Base-by-base conservation (phyloP, 2,888 invertebrate species). In the Drosophila paucipuncta region DNA sequence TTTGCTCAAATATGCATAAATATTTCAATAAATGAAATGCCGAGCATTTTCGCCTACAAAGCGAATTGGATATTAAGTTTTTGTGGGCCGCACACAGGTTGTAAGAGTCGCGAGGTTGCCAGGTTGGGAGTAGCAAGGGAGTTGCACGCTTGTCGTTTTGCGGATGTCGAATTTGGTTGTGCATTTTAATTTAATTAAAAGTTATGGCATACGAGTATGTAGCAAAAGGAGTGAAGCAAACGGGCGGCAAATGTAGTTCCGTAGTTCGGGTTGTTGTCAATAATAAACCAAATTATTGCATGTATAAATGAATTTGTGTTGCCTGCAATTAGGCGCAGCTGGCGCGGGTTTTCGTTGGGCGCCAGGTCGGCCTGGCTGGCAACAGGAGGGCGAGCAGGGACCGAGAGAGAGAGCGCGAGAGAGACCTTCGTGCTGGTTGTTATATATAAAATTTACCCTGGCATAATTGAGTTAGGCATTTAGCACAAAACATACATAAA, bases 151-250 rank as follows among this genome's bases (percentile, higher is more conserved):
- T 67, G 66, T 58, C 59, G 65, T 58, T 59, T 41, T 61, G 63
- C 57, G 60, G 54, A 50, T 61, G 67, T 70, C 35, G 83, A 82
- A 83, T 85, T 78, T 73, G 80, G 80, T 81, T 87, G 81, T 86
- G 86, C 85, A 89, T 83, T 89, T 89, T 87, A 87, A 87, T 87
- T 89, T 82, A 87, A 87, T 87, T 89, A 87, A 87, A 87, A 87
- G 86, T 87, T 85, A 87, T 87, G 83, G 86, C 77, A 86, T 85
- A n/a, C n/a, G n/a, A n/a, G n/a, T n/a, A 82, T 88, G 80, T 80
- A 74, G 69, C 82, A 57, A 60, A 77, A 75, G 28, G 55, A 11
- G 55, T 7, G 25, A 37, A 10, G 54, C 11, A 11, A 18, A 25
- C 22, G 35, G 55, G 7, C 18, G 28, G 55, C n/a, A 11, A 18